These are phyloP conservation scores for Microctonus aethiopoides DNA, from an alignment of 2,888 invertebrate species.

Conservation along the genomic window DNA sequence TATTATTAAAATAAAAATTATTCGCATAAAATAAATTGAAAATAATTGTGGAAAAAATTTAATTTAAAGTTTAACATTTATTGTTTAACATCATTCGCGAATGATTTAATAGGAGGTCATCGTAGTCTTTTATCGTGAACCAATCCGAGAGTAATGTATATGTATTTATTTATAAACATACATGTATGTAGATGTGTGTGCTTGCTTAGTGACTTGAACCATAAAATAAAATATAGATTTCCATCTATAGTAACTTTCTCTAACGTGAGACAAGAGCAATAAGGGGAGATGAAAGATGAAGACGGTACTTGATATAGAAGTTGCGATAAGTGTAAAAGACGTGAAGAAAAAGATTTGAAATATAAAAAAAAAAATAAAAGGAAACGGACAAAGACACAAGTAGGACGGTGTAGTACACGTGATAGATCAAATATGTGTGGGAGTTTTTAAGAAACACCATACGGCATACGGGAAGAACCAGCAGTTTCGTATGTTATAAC, in stretches of 20 bases:
- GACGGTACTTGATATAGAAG: background rate
- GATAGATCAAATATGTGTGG: constrained; percentile 52
- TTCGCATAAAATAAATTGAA: background rate
- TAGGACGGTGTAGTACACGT: constrained; percentile 27
- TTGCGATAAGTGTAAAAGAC: background rate
- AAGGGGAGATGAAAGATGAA: background rate
- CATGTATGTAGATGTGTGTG: constrained; percentile 33
- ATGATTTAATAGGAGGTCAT: constrained; percentile 29
- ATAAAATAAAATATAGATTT: constrained; percentile 67
- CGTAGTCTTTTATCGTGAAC: constrained; percentile 34
- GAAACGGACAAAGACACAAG: constrained; percentile 20
- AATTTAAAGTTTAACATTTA: no score
- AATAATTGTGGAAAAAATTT: no score
- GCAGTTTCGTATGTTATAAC: constrained; percentile 24
- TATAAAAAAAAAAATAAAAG: background rate
- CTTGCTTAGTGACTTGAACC: constrained; percentile 41
- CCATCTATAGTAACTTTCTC: constrained; percentile 67
- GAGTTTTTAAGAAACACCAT: constrained; percentile 56
- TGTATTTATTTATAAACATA: constrained; percentile 7
- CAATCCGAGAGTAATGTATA: constrained; percentile 34
- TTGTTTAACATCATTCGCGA: background rate
- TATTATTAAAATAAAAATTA: background rate
- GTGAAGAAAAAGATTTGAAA: background rate
- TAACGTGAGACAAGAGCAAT: constrained; percentile 44
- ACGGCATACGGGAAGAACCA: constrained; percentile 56